These are phyloP conservation scores for Cephalopachus bancanus DNA, from an alignment of 2,797 vertebrate genomes.

Conservation along the genomic window DNA sequence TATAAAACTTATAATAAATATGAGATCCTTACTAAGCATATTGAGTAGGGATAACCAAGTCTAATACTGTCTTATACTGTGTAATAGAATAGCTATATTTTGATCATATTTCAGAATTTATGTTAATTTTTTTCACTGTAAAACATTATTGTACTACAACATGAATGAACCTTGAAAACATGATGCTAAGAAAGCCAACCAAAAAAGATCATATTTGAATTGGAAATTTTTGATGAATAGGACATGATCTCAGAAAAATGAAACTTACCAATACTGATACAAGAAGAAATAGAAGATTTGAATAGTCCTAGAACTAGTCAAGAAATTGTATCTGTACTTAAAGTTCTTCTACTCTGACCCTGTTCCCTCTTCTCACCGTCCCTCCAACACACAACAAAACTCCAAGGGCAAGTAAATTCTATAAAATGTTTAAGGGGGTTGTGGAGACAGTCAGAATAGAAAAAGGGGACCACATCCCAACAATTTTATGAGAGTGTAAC, in stretches of 20 bases:
- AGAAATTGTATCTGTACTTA: neutral
- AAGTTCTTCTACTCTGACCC: neutral
- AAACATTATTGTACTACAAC: neutral
- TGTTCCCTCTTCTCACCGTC: no score
- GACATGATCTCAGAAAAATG: neutral
- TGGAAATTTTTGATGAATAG: neutral
- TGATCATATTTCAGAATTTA: neutral
- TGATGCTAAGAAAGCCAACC: neutral
- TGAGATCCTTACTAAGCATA: neutral
- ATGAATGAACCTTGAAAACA: neutral
- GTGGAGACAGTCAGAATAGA: neutral
- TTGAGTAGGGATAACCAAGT: neutral
- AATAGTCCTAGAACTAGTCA: neutral
- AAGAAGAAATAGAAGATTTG: neutral
- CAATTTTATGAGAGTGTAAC: neutral
- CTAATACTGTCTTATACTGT: accelerated
- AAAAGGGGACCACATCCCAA: neutral
- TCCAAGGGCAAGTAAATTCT: neutral
- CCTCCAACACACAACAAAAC: neutral
- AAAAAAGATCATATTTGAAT: neutral
- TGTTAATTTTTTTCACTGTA: neutral
- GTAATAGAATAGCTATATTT: neutral
- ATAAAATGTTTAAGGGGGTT: neutral
- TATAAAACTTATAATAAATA: neutral
- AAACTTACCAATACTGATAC: neutral